Percentiles rank a stretch among this genome's conserved stretches.
These are phyloP conservation scores for Lineus longissimus DNA, from an alignment of 1,140 invertebrate genomes.

Conservation along the genomic window DNA sequence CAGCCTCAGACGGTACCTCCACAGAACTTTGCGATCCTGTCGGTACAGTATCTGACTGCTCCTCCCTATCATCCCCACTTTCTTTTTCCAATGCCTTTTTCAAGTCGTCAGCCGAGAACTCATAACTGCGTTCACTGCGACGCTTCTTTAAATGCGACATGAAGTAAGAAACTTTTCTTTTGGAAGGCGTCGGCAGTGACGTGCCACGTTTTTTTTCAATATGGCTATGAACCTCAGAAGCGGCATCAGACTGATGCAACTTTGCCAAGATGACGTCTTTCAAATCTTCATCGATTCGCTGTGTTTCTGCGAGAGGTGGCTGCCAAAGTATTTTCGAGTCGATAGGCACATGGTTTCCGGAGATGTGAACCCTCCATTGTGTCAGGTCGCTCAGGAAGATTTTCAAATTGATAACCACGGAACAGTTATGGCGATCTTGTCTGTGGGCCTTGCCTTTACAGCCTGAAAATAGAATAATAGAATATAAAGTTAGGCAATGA, in stretches of 20 bases:
- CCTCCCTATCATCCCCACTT: no score
- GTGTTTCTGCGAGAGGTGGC: constrained; percentile 14
- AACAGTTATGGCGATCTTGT: constrained; percentile 44
- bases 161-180: constrained; percentile 23
- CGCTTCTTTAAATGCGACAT: constrained; percentile 22
- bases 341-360: constrained; percentile 30
- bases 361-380: constrained; percentile 39
- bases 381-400: constrained; percentile 37
- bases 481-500: no score
- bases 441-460: constrained; percentile 38
- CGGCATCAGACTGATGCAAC: constrained; percentile 4
- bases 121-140: constrained; percentile 11
- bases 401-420: constrained; percentile 38
- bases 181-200: constrained; percentile 10
- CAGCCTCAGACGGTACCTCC: no score
- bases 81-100: no score
- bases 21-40: no score
- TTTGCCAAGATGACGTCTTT: constrained; percentile 13
- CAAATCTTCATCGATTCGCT: constrained; percentile 14
- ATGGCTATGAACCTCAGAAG: constrained; percentile 12
- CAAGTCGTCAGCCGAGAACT: neutral
- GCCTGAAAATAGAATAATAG: constrained; percentile 21
- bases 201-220: neutral
- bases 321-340: constrained; percentile 23
- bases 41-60: no score